phyloP scores from a whole-genome alignment of 2,113 vertebrate genomes.

The Maccullochella peelii region DNA sequence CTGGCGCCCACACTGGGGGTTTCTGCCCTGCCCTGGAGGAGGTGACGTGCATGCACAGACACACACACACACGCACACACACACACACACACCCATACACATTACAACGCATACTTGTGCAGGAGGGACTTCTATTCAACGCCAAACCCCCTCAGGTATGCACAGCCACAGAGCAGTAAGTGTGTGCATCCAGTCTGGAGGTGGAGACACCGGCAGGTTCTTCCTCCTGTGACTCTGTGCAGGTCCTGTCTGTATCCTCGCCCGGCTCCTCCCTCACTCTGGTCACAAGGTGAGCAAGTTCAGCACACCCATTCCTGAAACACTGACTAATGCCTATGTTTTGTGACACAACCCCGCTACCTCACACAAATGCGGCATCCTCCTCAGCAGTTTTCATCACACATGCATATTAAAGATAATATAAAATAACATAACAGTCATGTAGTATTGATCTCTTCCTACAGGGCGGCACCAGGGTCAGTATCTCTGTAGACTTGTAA shows the following conservation, averaged over 20 bases:
- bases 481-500: neutral
- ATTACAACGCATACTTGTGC: slow-evolving; percentile 20
- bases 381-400: neutral
- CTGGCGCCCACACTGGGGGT: slow-evolving; percentile 65
- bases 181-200: slow-evolving; percentile 66
- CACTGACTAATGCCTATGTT: slow-evolving; percentile 34
- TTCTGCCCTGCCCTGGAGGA: slow-evolving; percentile 69
- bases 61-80: slow-evolving; percentile 24
- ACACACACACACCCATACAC: slow-evolving; percentile 14
- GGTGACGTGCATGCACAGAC: slow-evolving; percentile 42
- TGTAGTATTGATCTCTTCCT: slow-evolving; percentile 15
- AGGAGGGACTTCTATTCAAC: slow-evolving; percentile 24
- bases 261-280: slow-evolving; percentile 48
- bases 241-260: slow-evolving; percentile 47
- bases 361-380: slow-evolving; percentile 2
- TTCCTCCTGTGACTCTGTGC: slow-evolving; percentile 52
- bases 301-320: slow-evolving; percentile 14
- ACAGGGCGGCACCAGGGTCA: neutral
- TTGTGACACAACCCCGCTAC: neutral
- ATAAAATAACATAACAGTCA: slow-evolving; percentile 9
- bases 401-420: neutral
- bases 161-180: slow-evolving; percentile 70
- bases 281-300: slow-evolving; percentile 63
- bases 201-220: slow-evolving; percentile 58
- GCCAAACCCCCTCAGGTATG: slow-evolving; percentile 71